Conservation (phyloP, 2,797 vertebrate genomes). For the Meriones psammophilus region DNA sequence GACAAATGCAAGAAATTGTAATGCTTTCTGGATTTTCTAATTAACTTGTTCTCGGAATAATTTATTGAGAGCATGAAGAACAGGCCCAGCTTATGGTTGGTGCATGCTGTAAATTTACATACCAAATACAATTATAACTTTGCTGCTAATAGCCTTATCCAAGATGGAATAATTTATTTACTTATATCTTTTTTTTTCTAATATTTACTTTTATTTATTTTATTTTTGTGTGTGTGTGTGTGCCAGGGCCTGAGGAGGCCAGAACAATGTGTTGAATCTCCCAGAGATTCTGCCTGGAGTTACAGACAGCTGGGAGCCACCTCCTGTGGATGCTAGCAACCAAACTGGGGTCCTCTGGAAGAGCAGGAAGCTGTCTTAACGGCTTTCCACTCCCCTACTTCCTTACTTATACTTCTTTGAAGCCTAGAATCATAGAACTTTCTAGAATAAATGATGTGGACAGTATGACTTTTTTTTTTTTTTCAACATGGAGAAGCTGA, state of each 20-base stretch:
- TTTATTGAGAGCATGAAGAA: constrained; percentile 32
- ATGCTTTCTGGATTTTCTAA: constrained; percentile 54
- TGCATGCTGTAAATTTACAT: constrained; percentile 15
- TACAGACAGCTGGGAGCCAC: background rate
- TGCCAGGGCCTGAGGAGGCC: background rate
- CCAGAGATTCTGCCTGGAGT: background rate
- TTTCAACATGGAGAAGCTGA: background rate
- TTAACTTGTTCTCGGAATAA: constrained; percentile 52
- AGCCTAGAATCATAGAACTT: background rate
- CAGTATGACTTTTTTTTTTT: background rate
- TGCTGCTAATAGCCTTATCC: background rate
- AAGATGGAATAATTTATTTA: background rate
- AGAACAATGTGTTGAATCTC: background rate
- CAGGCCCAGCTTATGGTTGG: constrained; percentile 41
- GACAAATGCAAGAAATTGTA: background rate
- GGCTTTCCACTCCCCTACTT: background rate
- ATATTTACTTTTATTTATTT: background rate
- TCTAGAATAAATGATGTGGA: background rate
- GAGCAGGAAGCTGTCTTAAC: background rate
- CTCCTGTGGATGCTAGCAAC: background rate
- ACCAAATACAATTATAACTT: constrained; percentile 11
- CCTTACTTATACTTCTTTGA: background rate
- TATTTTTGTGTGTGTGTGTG: background rate
- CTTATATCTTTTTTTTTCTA: background rate
- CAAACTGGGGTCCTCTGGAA: background rate